Percentiles rank a stretch among this genome's conserved stretches.
These are phyloP conservation scores for Xenotilapia longispinis DNA, from an alignment of 2,113 vertebrate genomes.

Conservation along the genomic window DNA sequence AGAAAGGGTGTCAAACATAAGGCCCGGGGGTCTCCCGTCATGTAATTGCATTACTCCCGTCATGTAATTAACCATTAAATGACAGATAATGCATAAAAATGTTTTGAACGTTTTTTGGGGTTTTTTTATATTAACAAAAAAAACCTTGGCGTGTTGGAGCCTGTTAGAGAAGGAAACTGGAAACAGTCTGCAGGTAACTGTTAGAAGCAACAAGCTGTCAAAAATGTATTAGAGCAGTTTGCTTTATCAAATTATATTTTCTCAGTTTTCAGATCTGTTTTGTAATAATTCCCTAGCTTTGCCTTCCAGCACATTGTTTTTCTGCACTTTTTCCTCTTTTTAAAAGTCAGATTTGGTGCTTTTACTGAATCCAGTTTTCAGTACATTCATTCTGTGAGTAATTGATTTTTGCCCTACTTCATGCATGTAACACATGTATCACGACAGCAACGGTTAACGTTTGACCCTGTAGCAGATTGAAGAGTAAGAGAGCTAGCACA, in stretches of 20 bases:
- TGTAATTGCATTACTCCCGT: not conserved
- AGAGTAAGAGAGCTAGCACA: not conserved
- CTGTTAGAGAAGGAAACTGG: not conserved
- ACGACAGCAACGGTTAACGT: not conserved
- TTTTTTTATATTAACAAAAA: not conserved
- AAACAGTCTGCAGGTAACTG: not conserved
- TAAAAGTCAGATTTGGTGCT: not conserved
- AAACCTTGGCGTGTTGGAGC: not conserved
- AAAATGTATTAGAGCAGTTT: not conserved
- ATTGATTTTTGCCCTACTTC: not conserved
- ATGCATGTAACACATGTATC: not conserved
- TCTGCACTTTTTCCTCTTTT: not conserved
- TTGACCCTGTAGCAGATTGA: not conserved
- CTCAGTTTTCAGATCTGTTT: not conserved
- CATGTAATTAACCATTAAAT: not conserved
- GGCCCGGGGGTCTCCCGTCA: not conserved
- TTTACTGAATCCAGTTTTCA: not conserved
- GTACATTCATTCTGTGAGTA: not conserved
- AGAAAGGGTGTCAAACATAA: not conserved
- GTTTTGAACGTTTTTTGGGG: not conserved
- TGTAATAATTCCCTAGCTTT: not conserved
- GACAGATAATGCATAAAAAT: not conserved
- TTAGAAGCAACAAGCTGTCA: not conserved
- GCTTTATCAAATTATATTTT: not conserved
- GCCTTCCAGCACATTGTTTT: not conserved